phyloP scores from a whole-genome alignment of 2,888 invertebrate species.

The Oxyteleia sp. region DNA sequence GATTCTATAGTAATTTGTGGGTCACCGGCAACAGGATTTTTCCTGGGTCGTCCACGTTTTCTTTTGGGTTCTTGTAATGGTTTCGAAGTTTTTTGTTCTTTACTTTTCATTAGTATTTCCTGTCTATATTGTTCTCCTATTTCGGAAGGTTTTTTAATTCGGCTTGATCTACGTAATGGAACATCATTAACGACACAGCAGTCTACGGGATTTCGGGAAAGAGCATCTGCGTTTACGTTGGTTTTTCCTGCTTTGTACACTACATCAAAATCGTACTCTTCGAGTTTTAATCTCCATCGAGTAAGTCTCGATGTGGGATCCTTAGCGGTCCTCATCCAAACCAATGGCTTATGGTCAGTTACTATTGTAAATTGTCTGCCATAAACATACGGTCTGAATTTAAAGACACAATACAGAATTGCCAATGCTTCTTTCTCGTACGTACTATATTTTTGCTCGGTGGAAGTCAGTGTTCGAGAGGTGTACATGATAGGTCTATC shows the following conservation, averaged over 20 bases:
- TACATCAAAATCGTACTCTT: constrained; percentile 1
- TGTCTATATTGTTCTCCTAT: no score
- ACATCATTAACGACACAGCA: no score
- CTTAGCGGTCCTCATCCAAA: not conserved
- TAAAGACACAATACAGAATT: not conserved
- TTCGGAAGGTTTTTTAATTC: no score
- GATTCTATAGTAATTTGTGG: no score
- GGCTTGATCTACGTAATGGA: no score
- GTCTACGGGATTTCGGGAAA: not conserved
- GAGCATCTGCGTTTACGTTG: not conserved
- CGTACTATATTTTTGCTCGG: not conserved
- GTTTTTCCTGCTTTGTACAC: not conserved
- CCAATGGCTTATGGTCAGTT: not conserved
- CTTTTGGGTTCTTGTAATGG: no score
- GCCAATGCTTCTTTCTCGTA: not conserved
- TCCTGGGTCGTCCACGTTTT: no score
- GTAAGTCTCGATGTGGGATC: not conserved
- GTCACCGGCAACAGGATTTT: no score
- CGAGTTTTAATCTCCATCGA: not conserved
- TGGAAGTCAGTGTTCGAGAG: not conserved
- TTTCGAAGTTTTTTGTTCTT: no score
- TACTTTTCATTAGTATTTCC: no score
- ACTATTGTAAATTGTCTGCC: not conserved
- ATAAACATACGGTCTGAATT: not conserved
- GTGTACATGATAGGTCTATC: not conserved